These are phyloP conservation scores for Paelopatides confundens DNA, from an alignment of 53 echinoderm and acorn worm genomes.

Conservation along the genomic window DNA sequence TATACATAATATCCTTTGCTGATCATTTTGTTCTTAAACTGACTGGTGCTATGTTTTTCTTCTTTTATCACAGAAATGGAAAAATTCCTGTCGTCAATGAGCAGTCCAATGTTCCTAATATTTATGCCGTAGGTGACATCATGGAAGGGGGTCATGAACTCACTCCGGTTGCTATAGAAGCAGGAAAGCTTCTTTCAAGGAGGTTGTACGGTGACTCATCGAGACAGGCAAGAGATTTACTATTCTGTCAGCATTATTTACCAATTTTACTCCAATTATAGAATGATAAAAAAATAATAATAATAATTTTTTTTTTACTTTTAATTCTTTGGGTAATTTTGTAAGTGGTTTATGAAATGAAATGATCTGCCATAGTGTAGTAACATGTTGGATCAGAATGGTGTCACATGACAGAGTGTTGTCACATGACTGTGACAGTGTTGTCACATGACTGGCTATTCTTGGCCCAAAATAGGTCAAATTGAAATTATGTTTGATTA, in stretches of 20 bases:
- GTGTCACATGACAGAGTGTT: no score
- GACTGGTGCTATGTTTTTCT: neutral
- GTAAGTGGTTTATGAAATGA: no score
- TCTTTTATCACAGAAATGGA: slow-evolving; percentile 69
- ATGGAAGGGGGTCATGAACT: slow-evolving; percentile 89
- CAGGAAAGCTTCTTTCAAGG: slow-evolving; percentile 80
- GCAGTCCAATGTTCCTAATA: slow-evolving; percentile 95
- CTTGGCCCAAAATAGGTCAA: no score
- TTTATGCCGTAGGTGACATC: slow-evolving; percentile 98
- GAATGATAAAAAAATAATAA: neutral
- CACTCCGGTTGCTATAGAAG: slow-evolving; percentile 95
- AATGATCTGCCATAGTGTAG: no score
- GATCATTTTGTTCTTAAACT: neutral
- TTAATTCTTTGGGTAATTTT: neutral
- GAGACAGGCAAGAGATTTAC: slow-evolving; percentile 67
- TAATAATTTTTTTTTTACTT: neutral
- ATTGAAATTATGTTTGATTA: no score
- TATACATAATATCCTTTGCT: neutral
- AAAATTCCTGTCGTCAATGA: slow-evolving; percentile 89
- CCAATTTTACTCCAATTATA: no score
- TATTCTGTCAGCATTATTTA: no score
- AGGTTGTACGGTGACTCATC: slow-evolving; percentile 78
- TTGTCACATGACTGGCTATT: no score
- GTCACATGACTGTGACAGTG: no score
- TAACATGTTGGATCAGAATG: no score